Evolutionary conservation across 2,113 vertebrate genomes (phyloP).

Genomic region (Sardina pilchardus): DNA sequence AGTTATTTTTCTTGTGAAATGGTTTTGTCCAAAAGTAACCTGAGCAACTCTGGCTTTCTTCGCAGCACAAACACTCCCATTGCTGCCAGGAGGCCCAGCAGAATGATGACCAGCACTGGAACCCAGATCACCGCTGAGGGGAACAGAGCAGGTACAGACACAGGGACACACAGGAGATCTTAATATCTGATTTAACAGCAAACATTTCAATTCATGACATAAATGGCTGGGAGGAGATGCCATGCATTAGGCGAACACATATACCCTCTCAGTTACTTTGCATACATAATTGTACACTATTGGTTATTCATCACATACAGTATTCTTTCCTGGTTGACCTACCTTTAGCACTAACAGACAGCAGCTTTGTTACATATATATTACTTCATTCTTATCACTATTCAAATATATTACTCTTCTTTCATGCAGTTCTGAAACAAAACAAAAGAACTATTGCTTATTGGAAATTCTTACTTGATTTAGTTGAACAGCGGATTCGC

Average conservation of each 20-base stretch:
- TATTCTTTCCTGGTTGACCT: too few species aligned
- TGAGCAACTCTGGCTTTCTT: constrained; percentile 49
- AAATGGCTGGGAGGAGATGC: too few species aligned
- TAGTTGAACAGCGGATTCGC: constrained; percentile 58
- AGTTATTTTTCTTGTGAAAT: not conserved
- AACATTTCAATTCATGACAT: too few species aligned
- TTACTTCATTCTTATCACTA: too few species aligned
- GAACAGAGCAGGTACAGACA: not conserved
- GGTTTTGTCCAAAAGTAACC: constrained; percentile 47
- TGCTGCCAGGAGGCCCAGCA: constrained; percentile 54
- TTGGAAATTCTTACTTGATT: constrained; percentile 39
- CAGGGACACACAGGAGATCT: not conserved
- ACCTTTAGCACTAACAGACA: too few species aligned
- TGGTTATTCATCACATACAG: too few species aligned
- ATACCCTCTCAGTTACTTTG: not conserved
- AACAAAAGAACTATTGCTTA: not conserved
- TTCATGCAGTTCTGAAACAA: too few species aligned
- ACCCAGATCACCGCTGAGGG: constrained; percentile 67
- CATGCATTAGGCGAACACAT: not conserved
- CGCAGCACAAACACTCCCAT: constrained; percentile 48
- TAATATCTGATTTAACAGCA: too few species aligned
- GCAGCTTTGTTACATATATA: too few species aligned
- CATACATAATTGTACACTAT: not conserved
- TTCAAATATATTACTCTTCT: too few species aligned
- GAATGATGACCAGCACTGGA: constrained; percentile 53